Evolutionary conservation across 1,140 invertebrate genomes (phyloP), one percentile per base, ranked within the genome.

Genomic region (Megathymus violae): DNA sequence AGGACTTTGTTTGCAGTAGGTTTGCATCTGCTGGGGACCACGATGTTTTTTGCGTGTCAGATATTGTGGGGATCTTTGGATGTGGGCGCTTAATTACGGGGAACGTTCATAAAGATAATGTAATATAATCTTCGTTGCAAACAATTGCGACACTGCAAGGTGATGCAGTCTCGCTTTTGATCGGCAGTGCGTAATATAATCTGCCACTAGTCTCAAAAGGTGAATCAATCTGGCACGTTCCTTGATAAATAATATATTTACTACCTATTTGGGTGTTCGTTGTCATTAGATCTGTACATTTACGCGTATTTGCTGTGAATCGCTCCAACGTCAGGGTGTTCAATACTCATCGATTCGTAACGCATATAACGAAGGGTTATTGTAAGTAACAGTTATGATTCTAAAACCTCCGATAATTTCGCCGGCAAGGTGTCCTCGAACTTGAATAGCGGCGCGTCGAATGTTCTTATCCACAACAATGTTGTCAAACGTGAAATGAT

Each of bases 1-100:
- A 71, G 79, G 66, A 71, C 64, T 59, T 52, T 82, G 76, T 88
- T 86, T 84, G 82, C 78, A 78, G 71, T 80, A 67, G 62, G 72
- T 78, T 75, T 47, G 76, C 88, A 91, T 91, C 88, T 91, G 88
- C 85, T 78, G 64, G 67, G 56, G 66, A 65, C 74, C 36, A 69
- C 64, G 62, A 58, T 62, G 52, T 80, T 84, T 87, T 84, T 88
- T 88, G 73, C 68, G 66, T 19, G 38, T 63, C 51, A 71, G 66
- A 76, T 73, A 78, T 81, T 80, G 69, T 75, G 47, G 67, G 64
- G 59, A 62, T 67, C 71, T 76, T 71, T 71, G 68, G 62, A 90
- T 90, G 88, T 87, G 83, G 88, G 88, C 69, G 82, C 85, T 87
- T 91, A 89, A 91, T 91, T 91, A 88, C 72, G 74, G 79, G 67